Base-by-base conservation (phyloP, 1,140 invertebrate species). In the Charaxes varanes region DNA sequence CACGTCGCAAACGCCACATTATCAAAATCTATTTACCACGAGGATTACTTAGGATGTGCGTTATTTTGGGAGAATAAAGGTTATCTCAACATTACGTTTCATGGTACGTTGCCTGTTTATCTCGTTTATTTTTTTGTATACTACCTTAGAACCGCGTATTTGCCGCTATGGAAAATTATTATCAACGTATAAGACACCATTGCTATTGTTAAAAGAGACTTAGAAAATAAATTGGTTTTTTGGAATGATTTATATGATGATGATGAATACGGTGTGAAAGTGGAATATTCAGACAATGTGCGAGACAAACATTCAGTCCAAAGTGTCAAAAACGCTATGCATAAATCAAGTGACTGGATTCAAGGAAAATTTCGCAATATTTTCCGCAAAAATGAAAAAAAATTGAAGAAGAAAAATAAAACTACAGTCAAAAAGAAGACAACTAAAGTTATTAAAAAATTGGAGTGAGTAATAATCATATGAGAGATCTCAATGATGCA, bases 221-320 rank as follows among this genome's bases (percentile, higher is more conserved):
- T 45, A 2, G 45, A 52, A 2, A 22, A 64, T 6, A 55, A 63
- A 38, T 31, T 63, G 1, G 62, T 68, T 14, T 69, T 65, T 34
- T 77, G 73, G 73, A 71, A 73, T 23, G 66, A 77, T 33, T 50
- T 79, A 0, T 81, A 77, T 28, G 72, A 77, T 15, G 67, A 81
- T 24, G 66, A 79, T 24, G 77, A 79, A 36, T 79, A 81, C 30
- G 77, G 72, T 0, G 37, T 69, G 1, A 57, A 68, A 36, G 2
- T 57, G 3, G 71, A 76, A 43, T 59, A 63, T 10, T 33, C 64
- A 6, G 65, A 74, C 4, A 52, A 62, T 26, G 15, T 43, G 6
- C 54, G 49, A 26, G 47, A 56, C 12, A 73, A 70, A 41, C 55
- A 59, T 35, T 40, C 53, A 4, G 34, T 41, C 1, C 60, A 66